Percentiles rank a stretch among this genome's conserved stretches.
phyloP scores from a whole-genome alignment of 2,113 vertebrate species.

The Tetrao urogallus region DNA sequence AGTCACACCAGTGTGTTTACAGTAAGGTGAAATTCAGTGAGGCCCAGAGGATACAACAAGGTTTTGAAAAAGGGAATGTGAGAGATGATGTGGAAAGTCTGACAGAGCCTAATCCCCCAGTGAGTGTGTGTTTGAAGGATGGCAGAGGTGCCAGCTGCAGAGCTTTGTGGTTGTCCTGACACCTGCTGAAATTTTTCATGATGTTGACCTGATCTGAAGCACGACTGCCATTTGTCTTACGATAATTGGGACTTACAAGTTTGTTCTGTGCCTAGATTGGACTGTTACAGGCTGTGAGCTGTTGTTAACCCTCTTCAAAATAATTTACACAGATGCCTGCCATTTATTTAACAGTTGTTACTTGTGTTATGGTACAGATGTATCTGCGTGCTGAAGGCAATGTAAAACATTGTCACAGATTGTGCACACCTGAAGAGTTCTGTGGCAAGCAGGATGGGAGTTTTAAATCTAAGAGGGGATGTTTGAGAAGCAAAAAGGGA shows the following conservation, averaged over 20 bases:
- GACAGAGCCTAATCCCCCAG: neutral
- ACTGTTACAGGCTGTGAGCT: neutral
- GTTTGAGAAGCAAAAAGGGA: neutral
- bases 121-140: neutral
- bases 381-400: neutral
- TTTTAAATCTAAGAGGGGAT: neutral
- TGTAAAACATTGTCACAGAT: fast-evolving
- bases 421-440: neutral
- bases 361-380: neutral
- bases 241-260: neutral
- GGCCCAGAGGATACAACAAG: neutral
- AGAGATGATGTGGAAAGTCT: neutral
- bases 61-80: neutral
- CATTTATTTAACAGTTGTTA: neutral
- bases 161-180: neutral
- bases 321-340: neutral
- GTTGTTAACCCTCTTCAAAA: neutral
- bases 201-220: neutral
- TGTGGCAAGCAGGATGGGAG: neutral
- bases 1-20: neutral
- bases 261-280: neutral
- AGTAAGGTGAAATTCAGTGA: neutral
- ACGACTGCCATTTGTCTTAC: neutral
- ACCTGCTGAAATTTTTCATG: neutral
- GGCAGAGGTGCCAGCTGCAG: neutral